Evolutionary conservation across 2,113 vertebrate species (phyloP), one percentile per base, ranked within the genome.

Genomic region (Muscicapa adusta): DNA sequence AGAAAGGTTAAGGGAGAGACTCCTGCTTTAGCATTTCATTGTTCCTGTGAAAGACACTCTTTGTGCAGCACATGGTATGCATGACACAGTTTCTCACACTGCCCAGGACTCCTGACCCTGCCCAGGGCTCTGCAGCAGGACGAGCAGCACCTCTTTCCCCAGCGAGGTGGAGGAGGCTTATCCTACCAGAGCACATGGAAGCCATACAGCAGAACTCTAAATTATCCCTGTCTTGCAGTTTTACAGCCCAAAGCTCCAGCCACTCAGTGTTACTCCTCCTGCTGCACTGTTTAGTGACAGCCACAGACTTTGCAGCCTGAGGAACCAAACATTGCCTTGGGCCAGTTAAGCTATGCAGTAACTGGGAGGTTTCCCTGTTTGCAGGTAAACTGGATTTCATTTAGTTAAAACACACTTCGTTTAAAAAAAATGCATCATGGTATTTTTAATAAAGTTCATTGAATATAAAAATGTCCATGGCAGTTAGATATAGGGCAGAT

Each of bases 401-500:
- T 95, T 85, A 85, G 54, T 81, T 94, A 93, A 67, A 90, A 96
- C 47, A 76, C 54, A 81, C 89, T 92, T 78, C 54, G 31, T 70
- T 92, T 34, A 82, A 91, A 57, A 88, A 96, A 88, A 96, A 88
- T 93, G 60, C 28, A 58, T 51, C 50, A 38, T 43, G 73, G 47
- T 61, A 60, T 82, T 96, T 96, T 78, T 87, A 88, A 67, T 83
- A 88, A 96, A 90, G 85, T 60, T 36, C 31, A 43, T 34, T 60
- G 65, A 74, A 61, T 57, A 72, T 63, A 87, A 93, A 95, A 73
- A 87, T 8, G 14, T 26, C 91, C 51, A 10, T 45, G 48, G 66
- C 1, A 9, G 62, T 93, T 93, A 65, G 63, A 31, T 94, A 74
- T 2, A 13, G 40, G 53, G 57, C 63, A 68, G 34, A 54, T 67